These are phyloP conservation scores for Sinocyclocheilus maitianheensis DNA, from an alignment of 2,113 vertebrate species.

Conservation along the genomic window DNA sequence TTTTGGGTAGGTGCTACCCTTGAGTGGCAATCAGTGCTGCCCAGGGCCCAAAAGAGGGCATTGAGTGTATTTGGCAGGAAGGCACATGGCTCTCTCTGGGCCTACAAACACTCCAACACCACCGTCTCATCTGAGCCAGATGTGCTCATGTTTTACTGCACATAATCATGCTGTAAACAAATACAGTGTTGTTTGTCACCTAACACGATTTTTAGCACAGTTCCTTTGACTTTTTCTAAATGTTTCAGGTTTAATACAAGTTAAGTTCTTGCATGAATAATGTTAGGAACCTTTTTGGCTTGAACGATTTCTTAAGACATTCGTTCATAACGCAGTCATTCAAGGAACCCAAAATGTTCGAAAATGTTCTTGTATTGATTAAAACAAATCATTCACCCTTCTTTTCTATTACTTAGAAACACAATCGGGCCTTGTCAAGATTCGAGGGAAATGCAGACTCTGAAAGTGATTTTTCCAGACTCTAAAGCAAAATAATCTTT, in stretches of 20 bases:
- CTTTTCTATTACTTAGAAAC: neutral
- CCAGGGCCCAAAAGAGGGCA: neutral
- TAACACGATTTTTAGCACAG: neutral
- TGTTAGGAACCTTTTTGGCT: no score
- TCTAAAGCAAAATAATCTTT: neutral
- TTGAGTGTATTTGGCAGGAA: constrained; percentile 41
- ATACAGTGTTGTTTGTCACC: neutral
- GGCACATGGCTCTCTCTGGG: constrained; percentile 6
- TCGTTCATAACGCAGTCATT: neutral
- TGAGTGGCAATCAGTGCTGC: neutral
- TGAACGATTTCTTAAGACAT: no score
- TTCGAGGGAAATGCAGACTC: neutral
- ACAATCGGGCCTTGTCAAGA: constrained; percentile 19
- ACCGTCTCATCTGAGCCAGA: constrained; percentile 28
- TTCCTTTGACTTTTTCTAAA: no score
- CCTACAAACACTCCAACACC: constrained; percentile 13
- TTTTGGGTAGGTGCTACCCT: neutral
- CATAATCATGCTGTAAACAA: neutral
- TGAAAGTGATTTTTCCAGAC: constrained; percentile 36
- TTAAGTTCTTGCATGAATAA: no score
- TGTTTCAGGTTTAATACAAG: no score
- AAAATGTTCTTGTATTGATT: neutral
- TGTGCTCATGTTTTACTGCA: neutral
- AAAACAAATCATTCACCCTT: neutral
- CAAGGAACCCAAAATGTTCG: no score